phyloP scores from a whole-genome alignment of 2,113 vertebrate species.

The Trogon melanurus region DNA sequence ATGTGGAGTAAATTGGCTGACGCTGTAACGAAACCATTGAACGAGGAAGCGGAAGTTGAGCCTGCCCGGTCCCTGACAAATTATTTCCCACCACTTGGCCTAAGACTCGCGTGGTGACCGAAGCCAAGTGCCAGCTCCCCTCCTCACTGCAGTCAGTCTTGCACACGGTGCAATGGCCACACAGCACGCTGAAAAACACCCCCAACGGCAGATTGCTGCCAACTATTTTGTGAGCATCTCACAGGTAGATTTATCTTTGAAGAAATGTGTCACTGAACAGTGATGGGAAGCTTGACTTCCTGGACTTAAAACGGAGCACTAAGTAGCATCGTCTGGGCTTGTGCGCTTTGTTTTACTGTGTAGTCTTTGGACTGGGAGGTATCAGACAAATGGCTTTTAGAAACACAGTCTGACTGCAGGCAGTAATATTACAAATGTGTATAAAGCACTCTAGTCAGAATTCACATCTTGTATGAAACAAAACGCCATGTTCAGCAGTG shows the following conservation, averaged over 20 bases:
- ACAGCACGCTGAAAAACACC: neutral
- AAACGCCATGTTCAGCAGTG: neutral
- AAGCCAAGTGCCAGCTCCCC: neutral
- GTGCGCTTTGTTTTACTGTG: rapidly evolving
- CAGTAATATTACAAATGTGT: neutral
- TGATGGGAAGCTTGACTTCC: neutral
- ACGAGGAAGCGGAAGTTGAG: neutral
- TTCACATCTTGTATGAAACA: neutral
- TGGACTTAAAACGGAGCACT: neutral
- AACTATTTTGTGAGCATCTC: rapidly evolving
- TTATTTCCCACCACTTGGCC: neutral
- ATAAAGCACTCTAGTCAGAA: neutral
- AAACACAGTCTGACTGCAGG: neutral
- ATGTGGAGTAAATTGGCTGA: neutral
- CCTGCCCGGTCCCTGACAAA: neutral
- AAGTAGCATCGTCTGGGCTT: neutral
- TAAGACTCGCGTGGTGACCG: neutral
- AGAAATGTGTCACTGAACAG: neutral
- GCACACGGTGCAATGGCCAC: rapidly evolving
- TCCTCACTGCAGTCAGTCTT: neutral
- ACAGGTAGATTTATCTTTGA: neutral
- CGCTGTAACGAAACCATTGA: neutral
- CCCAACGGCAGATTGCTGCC: rapidly evolving
- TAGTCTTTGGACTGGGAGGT: neutral
- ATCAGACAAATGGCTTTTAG: neutral